phyloP scores from a whole-genome alignment of 2,113 vertebrate genomes.

The Pongo pygmaeus region DNA sequence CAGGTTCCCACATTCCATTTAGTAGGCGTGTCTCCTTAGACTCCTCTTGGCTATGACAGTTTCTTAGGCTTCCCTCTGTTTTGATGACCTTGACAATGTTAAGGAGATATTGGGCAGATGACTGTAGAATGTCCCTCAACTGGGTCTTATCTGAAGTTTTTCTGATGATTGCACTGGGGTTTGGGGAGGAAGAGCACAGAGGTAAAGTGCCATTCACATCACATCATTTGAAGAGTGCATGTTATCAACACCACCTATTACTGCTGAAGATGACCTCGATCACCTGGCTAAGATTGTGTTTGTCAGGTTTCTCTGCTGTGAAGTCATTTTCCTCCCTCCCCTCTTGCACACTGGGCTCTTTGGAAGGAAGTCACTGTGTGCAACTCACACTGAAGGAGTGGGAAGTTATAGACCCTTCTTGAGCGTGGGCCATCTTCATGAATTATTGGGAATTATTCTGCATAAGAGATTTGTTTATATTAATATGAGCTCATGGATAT shows the following conservation, averaged over 20 bases:
- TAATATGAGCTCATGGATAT: background rate
- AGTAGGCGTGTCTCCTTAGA: background rate
- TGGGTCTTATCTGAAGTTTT: background rate
- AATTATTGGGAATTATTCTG: background rate
- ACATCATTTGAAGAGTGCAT: fast-evolving
- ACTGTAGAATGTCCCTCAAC: background rate
- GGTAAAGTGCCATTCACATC: background rate
- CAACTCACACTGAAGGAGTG: background rate
- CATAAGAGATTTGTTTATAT: background rate
- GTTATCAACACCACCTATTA: fast-evolving
- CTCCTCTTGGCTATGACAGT: background rate
- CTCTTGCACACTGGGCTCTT: background rate
- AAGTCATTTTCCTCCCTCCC: background rate
- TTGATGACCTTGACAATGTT: background rate
- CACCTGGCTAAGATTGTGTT: background rate
- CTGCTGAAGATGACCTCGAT: background rate
- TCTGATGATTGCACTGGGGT: background rate
- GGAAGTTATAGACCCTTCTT: background rate
- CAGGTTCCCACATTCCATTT: background rate
- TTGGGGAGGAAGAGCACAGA: background rate
- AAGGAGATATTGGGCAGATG: background rate
- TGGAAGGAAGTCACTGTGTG: background rate
- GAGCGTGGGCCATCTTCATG: background rate
- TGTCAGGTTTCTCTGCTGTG: background rate
- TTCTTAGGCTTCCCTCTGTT: background rate